A percentile compares a stretch with the other conserved stretches of the same genome.
Conservation (phyloP, 2,888 invertebrate species). For the Hecatera dysodea region DNA sequence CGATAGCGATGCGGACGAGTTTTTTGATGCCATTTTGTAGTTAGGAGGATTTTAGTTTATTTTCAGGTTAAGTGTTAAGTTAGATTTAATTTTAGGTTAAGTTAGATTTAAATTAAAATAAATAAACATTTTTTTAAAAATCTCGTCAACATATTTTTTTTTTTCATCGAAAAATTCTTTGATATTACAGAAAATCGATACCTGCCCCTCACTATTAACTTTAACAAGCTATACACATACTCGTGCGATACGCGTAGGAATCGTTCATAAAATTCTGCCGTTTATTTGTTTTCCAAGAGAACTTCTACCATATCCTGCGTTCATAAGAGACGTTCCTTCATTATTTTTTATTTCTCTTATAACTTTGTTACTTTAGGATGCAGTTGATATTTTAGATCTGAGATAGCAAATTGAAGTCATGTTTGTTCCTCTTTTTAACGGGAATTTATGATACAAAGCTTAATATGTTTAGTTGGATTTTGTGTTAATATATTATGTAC, state of each 20-base stretch:
- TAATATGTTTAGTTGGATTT: too few species aligned
- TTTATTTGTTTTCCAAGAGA: slow-evolving; percentile 54
- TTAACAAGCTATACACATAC: slow-evolving; percentile 58
- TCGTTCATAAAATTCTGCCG: slow-evolving; percentile 58
- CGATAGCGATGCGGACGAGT: too few species aligned
- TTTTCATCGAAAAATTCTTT: too few species aligned
- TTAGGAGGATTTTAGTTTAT: too few species aligned
- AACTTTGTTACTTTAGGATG: slow-evolving; percentile 16
- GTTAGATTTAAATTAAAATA: too few species aligned
- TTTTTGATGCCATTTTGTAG: too few species aligned
- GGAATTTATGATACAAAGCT: too few species aligned
- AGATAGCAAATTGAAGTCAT: neutral
- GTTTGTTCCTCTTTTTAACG: neutral
- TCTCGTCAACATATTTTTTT: too few species aligned
- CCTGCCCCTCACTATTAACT: slow-evolving; percentile 35
- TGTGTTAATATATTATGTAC: too few species aligned
- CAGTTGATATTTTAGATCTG: neutral
- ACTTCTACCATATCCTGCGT: slow-evolving; percentile 6
- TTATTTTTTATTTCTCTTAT: slow-evolving; percentile 63
- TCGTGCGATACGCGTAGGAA: slow-evolving; percentile 42
- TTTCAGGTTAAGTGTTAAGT: too few species aligned
- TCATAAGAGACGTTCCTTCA: slow-evolving; percentile 34
- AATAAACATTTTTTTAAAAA: too few species aligned
- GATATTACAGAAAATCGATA: slow-evolving; percentile 34
- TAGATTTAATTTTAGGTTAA: too few species aligned